Evolutionary conservation across 2,888 invertebrate species (phyloP).

Genomic region (Embidobia sp.): DNA sequence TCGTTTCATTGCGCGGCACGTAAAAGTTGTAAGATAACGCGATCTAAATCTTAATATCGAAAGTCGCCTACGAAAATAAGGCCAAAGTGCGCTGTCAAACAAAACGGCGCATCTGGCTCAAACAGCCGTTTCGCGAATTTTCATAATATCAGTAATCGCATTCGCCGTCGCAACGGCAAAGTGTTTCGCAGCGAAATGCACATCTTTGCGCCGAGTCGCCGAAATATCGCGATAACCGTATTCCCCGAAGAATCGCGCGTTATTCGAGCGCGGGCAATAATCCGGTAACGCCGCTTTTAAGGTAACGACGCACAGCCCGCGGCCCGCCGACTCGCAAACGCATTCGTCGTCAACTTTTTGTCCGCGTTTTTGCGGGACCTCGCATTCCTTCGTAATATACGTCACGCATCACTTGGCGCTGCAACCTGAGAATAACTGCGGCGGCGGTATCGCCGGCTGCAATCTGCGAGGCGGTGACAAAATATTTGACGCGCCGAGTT

Average conservation of each 20-base stretch:
- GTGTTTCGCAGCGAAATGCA: conserved; percentile 15
- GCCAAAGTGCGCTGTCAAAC: conserved; percentile 21
- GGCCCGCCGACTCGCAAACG: conserved; percentile 22
- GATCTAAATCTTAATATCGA: too few species aligned
- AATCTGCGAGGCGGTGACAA: conserved; percentile 40
- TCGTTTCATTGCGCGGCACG: too few species aligned
- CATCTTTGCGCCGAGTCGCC: conserved; percentile 27
- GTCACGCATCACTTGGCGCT: conserved; percentile 45
- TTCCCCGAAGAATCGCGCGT: conserved; percentile 17
- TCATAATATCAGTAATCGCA: conserved; percentile 28
- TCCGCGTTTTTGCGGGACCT: too few species aligned
- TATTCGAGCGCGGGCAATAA: conserved; percentile 46
- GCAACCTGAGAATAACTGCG: conserved; percentile 46
- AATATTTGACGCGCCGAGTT: conserved; percentile 42
- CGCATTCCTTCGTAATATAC: conserved; percentile 52
- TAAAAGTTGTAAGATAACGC: too few species aligned
- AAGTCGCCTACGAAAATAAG: conserved; percentile 20
- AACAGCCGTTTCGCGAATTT: background rate
- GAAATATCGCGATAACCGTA: conserved; percentile 52
- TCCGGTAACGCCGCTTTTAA: conserved; percentile 49
- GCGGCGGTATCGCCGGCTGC: conserved; percentile 28
- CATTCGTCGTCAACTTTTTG: conserved; percentile 24
- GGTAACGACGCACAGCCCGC: conserved; percentile 41
- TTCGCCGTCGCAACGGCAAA: conserved; percentile 1
- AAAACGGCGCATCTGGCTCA: conserved; percentile 33